These are phyloP conservation scores for Dryomyza anilis DNA, from an alignment of 2,888 invertebrate genomes.

Conservation along the genomic window DNA sequence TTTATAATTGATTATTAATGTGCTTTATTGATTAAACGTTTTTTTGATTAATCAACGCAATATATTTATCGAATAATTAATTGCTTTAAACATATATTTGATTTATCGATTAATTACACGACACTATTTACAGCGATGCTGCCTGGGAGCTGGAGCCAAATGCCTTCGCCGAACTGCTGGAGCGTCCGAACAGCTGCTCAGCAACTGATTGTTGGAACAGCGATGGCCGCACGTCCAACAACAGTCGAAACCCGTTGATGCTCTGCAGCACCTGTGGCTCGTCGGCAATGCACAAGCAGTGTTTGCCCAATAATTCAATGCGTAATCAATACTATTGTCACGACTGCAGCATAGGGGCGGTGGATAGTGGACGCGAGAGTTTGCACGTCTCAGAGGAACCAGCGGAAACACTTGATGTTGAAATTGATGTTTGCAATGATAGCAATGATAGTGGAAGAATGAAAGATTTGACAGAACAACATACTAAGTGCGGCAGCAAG, in stretches of 20 bases:
- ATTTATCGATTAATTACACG: not conserved
- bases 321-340: constrained; percentile 31
- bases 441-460: constrained; percentile 24
- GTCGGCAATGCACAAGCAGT: constrained; percentile 33
- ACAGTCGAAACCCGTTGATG: constrained; percentile 35
- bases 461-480: not conserved
- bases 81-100: not conserved
- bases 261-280: constrained; percentile 52
- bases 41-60: no score
- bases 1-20: no score
- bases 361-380: constrained; percentile 29
- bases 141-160: constrained; percentile 81
- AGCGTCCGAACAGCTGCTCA: constrained; percentile 68
- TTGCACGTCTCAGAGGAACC: not conserved
- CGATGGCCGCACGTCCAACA: constrained; percentile 61
- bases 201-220: constrained; percentile 67
- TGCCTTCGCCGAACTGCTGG: constrained; percentile 75
- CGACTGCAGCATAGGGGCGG: constrained; percentile 27
- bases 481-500: no score
- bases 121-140: constrained; percentile 73
- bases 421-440: constrained; percentile 35
- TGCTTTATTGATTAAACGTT: no score
- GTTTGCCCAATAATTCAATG: constrained; percentile 12
- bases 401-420: not conserved
- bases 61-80: no score